Evolutionary conservation across 2,888 invertebrate genomes (phyloP).

Genomic region (Augiades crinisus): DNA sequence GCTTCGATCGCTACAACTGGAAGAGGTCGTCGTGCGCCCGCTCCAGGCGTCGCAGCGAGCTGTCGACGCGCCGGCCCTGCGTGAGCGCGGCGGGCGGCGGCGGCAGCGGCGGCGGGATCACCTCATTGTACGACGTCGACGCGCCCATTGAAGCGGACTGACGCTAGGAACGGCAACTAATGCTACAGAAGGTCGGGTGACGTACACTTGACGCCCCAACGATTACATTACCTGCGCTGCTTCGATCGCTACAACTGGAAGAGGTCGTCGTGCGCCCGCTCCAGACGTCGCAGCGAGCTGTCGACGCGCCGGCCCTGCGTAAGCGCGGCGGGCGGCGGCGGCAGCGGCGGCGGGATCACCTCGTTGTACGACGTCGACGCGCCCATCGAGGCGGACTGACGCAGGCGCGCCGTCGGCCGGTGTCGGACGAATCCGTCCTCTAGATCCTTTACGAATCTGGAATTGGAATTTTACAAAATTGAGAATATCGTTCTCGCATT

Average conservation of each 20-base stretch:
- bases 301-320: slow-evolving; percentile 91
- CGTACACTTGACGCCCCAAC: no score
- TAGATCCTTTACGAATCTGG: slow-evolving; percentile 79
- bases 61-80: slow-evolving; percentile 89
- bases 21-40: slow-evolving; percentile 94
- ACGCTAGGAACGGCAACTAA: no score
- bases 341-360: slow-evolving; percentile 73
- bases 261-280: slow-evolving; percentile 93
- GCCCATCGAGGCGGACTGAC: slow-evolving; percentile 80
- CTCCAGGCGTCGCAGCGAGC: slow-evolving; percentile 90
- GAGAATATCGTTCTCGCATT: slow-evolving; percentile 86
- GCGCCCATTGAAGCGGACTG: slow-evolving; percentile 79
- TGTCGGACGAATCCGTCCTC: slow-evolving; percentile 79
- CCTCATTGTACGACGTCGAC: slow-evolving; percentile 69
- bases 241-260: slow-evolving; percentile 92
- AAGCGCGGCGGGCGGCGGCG: slow-evolving; percentile 85
- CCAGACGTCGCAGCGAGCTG: slow-evolving; percentile 89
- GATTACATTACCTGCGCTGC: slow-evolving; percentile 68
- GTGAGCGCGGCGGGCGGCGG: slow-evolving; percentile 87
- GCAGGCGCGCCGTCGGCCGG: slow-evolving; percentile 77
- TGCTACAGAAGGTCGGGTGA: no score
- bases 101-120: slow-evolving; percentile 73
- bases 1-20: slow-evolving; percentile 90
- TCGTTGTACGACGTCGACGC: slow-evolving; percentile 70
- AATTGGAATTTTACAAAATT: slow-evolving; percentile 40